Percentiles rank a stretch among this genome's conserved stretches.
These are phyloP conservation scores for Electrona antarctica DNA, from an alignment of 2,113 vertebrate species.

Conservation along the genomic window DNA sequence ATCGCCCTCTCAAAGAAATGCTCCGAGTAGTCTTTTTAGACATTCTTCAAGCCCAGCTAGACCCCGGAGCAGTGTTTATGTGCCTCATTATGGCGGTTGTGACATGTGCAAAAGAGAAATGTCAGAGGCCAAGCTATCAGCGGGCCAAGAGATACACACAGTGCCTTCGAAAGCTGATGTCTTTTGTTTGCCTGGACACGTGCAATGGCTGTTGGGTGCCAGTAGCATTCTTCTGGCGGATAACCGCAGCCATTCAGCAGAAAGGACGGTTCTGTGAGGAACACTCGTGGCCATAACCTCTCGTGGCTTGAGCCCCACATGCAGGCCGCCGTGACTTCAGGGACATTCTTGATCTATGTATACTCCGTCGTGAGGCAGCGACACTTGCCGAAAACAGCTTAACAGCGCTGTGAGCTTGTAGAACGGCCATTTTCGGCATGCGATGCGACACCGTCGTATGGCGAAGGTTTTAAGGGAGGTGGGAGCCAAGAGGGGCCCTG, in stretches of 20 bases:
- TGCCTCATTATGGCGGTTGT: not conserved
- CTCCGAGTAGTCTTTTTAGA: not conserved
- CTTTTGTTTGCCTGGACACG: slow-evolving; percentile 56
- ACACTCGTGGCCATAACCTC: slow-evolving; percentile 45
- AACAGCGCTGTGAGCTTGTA: no score
- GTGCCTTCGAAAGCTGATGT: slow-evolving; percentile 33
- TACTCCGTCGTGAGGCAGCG: no score
- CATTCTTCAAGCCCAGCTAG: not conserved
- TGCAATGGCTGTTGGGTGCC: not conserved
- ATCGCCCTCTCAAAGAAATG: slow-evolving; percentile 27
- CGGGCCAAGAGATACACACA: not conserved
- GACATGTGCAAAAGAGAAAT: slow-evolving; percentile 37
- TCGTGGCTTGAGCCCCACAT: slow-evolving; percentile 66
- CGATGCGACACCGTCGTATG: no score
- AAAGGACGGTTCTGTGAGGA: slow-evolving; percentile 57
- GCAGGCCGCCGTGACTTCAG: slow-evolving; percentile 28
- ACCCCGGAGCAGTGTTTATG: slow-evolving; percentile 2
- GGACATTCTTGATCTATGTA: no score
- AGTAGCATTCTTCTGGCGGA: slow-evolving; percentile 58
- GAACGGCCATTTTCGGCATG: no score
- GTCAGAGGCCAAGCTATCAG: slow-evolving; percentile 23
- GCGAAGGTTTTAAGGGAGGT: not conserved
- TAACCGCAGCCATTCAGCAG: slow-evolving; percentile 64
- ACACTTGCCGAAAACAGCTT: no score
- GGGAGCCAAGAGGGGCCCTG: slow-evolving; percentile 30